Evolutionary conservation across 1,140 invertebrate species (phyloP).

Genomic region (Stratiolaelaps scimitus): DNA sequence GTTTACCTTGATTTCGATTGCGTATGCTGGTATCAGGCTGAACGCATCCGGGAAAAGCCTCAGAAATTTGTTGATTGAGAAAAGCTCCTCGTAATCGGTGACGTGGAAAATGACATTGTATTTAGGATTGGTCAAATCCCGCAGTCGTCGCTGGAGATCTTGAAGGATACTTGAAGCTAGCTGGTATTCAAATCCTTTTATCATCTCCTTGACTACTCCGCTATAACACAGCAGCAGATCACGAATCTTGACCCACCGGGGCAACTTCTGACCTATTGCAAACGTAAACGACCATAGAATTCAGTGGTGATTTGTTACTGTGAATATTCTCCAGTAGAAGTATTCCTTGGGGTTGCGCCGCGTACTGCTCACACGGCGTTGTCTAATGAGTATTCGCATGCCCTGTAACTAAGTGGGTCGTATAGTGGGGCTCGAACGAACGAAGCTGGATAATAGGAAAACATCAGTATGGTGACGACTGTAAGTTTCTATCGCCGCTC

Average conservation of each 20-base stretch:
- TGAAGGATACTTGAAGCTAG: background rate
- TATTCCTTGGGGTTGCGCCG: no score
- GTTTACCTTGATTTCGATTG: slow-evolving; percentile 7
- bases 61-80: slow-evolving; percentile 26
- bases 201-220: slow-evolving; percentile 2
- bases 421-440: no score
- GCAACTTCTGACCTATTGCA: slow-evolving; percentile 1
- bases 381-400: no score
- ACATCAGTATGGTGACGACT: no score
- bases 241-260: slow-evolving; percentile 7
- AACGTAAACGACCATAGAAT: no score
- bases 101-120: slow-evolving; percentile 25
- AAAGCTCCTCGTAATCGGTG: slow-evolving; percentile 20
- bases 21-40: background rate
- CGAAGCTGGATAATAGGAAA: no score
- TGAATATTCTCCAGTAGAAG: no score
- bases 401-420: no score
- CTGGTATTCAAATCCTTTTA: slow-evolving; percentile 25
- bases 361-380: no score
- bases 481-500: no score
- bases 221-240: background rate
- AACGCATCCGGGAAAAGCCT: background rate
- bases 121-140: background rate
- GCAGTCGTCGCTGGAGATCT: slow-evolving; percentile 4
- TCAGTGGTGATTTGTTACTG: no score